phyloP scores from a whole-genome alignment of 2,113 vertebrate species.

The Nannospalax galili region DNA sequence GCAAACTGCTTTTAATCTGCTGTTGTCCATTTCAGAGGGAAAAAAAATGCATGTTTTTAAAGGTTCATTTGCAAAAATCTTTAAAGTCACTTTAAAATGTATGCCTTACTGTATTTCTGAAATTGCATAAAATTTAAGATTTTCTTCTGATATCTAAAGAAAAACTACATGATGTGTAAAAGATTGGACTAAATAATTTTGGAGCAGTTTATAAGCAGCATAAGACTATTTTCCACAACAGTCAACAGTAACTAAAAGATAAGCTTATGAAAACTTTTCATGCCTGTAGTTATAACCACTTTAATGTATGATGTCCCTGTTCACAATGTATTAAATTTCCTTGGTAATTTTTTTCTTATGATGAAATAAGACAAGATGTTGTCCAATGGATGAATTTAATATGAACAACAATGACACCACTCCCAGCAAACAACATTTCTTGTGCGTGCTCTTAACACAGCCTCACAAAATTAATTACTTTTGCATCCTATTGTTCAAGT shows the following conservation, averaged over 20 bases:
- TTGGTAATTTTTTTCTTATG: not conserved
- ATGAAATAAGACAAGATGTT: constrained; percentile 46
- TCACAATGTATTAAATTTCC: not conserved
- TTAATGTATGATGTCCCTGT: not conserved
- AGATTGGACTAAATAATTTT: not conserved
- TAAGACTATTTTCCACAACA: not conserved
- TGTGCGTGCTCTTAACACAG: not conserved
- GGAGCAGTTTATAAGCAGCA: not conserved
- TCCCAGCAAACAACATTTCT: not conserved
- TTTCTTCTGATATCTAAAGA: constrained; percentile 22
- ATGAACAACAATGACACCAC: constrained; percentile 22
- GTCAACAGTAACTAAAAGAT: not conserved
- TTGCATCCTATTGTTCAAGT: not conserved
- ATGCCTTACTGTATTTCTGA: constrained; percentile 29
- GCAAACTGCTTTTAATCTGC: constrained; percentile 24
- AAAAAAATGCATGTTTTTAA: constrained; percentile 21
- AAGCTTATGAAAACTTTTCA: not conserved
- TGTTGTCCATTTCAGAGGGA: not conserved
- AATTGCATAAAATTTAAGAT: not conserved
- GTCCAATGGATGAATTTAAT: not conserved
- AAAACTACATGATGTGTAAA: not conserved
- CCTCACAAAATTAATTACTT: constrained; percentile 17
- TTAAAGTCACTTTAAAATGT: constrained; percentile 22
- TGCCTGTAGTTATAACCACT: not conserved
- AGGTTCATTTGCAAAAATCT: constrained; percentile 27